Evolutionary conservation across 2,888 invertebrate species (phyloP), one percentile per base, ranked within the genome.

Genomic region (Tenthredo scrophulariae): DNA sequence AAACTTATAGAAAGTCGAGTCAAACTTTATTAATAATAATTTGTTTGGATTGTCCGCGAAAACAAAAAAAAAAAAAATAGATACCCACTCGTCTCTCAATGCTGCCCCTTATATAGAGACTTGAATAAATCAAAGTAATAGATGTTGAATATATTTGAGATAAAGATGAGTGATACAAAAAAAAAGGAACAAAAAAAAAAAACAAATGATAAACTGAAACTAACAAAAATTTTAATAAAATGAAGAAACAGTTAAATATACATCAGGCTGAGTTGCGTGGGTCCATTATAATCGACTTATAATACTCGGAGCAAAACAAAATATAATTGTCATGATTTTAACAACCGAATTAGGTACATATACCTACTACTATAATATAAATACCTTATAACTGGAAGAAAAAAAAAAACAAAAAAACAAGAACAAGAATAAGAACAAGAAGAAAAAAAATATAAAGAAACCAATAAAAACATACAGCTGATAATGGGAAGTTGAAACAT

Each of bases 81-180:
- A 40, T 5, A 18, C n/a, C 70, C 18, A 18, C 70, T 70, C 70
- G 37, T 40, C 70, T 70, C 70, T 70, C 37, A 37, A 7, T 33
- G n/a, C 18, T 33, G 37, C 29, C n/a, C n/a, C 65, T 18, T 67
- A 33, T 67, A 67, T 33, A 70, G 70, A 70, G 37, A 70, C n/a
- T 26, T 62, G 22, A 62, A 70, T 70, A 7, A n/a, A 75, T 26
- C 26, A 26, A 62, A 70, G 37, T n/a, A n/a, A 75, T 75, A 26
- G 46, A 43, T 75, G 75, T 75, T 75, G 46, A 46, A 75, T 75
- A 46, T 10, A 46, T 75, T 75, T 75, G 46, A 40, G 37, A n/a
- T 46, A 75, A 46, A 9, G 40, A 26, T 15, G 10, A 72, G 37
- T 7, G 40, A 72, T 43, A 72, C 37, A 40, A 33, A 40, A 74